These are phyloP conservation scores for Lithodes maja DNA, from an alignment of 2,888 invertebrate genomes.

Conservation along the genomic window DNA sequence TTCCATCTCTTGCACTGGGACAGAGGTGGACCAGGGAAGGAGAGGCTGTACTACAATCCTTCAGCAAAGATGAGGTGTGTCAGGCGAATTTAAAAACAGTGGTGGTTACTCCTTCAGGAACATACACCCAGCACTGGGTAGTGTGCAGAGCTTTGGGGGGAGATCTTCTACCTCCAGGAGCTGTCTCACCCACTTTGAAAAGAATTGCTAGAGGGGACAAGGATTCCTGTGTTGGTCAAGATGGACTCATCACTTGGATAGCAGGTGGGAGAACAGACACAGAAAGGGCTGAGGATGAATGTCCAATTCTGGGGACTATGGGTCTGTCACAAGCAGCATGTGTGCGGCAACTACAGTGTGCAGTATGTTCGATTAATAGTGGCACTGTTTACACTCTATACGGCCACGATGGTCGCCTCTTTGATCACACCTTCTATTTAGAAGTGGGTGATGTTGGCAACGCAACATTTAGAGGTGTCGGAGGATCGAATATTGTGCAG, in stretches of 20 bases:
- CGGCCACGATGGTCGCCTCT: slow-evolving; percentile 57
- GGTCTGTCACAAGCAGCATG: slow-evolving; percentile 34
- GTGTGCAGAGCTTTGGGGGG: slow-evolving; percentile 36
- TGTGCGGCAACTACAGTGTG: slow-evolving; percentile 44
- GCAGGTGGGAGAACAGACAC: not conserved
- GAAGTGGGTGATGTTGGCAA: not conserved
- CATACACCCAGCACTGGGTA: slow-evolving; percentile 8
- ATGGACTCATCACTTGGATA: slow-evolving; percentile 41
- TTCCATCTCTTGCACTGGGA: slow-evolving; percentile 7
- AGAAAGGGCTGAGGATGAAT: slow-evolving; percentile 28
- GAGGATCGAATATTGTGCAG: slow-evolving; percentile 45
- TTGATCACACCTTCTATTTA: slow-evolving; percentile 58
- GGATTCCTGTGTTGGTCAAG: slow-evolving; percentile 22
- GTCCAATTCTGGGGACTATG: slow-evolving; percentile 25
- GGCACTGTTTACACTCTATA: slow-evolving; percentile 38
- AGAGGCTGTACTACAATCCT: not conserved
- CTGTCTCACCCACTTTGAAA: not conserved
- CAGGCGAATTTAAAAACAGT: not conserved
- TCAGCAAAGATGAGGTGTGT: slow-evolving; percentile 25
- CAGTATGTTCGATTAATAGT: slow-evolving; percentile 41
- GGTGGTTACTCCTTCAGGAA: slow-evolving; percentile 29
- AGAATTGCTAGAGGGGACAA: not conserved
- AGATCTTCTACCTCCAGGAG: not conserved
- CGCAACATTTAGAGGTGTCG: slow-evolving; percentile 30
- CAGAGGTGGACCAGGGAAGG: slow-evolving; percentile 18